Conservation (phyloP, 2,113 vertebrate species). For the Salvelinus sp. region DNA sequence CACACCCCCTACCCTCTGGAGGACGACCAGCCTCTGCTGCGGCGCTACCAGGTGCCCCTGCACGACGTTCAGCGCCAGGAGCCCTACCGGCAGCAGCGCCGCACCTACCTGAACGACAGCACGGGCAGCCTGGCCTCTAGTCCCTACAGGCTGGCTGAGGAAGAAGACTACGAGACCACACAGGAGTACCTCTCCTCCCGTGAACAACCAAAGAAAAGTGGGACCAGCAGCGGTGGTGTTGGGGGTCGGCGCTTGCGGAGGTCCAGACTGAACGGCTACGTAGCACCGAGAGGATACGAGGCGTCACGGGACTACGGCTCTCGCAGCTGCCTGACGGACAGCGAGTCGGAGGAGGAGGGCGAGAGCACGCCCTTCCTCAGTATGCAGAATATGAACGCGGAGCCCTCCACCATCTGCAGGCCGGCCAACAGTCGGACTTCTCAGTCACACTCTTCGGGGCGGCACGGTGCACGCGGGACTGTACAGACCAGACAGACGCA, state of each 20-base stretch:
- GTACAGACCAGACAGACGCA: slow-evolving; percentile 83
- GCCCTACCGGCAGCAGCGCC: slow-evolving; percentile 88
- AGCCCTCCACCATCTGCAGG: slow-evolving; percentile 85
- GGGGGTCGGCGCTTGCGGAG: slow-evolving; percentile 84
- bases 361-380: slow-evolving; percentile 96
- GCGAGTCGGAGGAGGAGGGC: slow-evolving; percentile 88
- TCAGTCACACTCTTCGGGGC: slow-evolving; percentile 86
- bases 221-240: slow-evolving; percentile 67
- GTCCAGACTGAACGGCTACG: slow-evolving; percentile 91
- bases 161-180: slow-evolving; percentile 95
- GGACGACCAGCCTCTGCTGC: slow-evolving; percentile 90
- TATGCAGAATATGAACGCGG: slow-evolving; percentile 88
- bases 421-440: slow-evolving; percentile 92
- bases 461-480: slow-evolving; percentile 78
- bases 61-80: slow-evolving; percentile 87
- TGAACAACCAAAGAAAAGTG: slow-evolving; percentile 84
- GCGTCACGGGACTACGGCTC: slow-evolving; percentile 88
- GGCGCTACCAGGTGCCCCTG: slow-evolving; percentile 84
- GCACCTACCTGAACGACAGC: slow-evolving; percentile 89
- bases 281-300: slow-evolving; percentile 87
- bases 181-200: slow-evolving; percentile 92
- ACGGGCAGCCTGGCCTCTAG: slow-evolving; percentile 92
- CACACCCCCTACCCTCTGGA: slow-evolving; percentile 85
- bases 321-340: slow-evolving; percentile 90
- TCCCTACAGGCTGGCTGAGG: slow-evolving; percentile 88